Percentiles rank a stretch among this genome's conserved stretches.
phyloP scores from a whole-genome alignment of 1,140 invertebrate genomes.

The Drosophila eugracilis region DNA sequence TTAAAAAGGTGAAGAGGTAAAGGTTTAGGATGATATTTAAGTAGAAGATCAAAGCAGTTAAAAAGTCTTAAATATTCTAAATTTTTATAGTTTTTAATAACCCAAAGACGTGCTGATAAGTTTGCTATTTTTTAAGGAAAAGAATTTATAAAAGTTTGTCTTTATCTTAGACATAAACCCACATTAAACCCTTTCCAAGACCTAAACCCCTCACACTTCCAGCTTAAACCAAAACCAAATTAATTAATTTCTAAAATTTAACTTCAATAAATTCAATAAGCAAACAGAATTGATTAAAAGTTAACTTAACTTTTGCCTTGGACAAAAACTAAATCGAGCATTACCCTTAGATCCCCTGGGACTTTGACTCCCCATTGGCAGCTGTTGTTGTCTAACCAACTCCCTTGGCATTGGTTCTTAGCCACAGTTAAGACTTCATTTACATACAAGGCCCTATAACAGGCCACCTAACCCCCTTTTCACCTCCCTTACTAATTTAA shows the following conservation, averaged over 20 bases:
- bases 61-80: too few species aligned
- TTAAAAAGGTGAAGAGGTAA: background rate
- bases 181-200: too few species aligned
- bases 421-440: conserved; percentile 26
- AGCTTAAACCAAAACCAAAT: background rate
- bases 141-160: too few species aligned
- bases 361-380: conserved; percentile 7
- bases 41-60: background rate
- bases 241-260: background rate
- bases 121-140: too few species aligned
- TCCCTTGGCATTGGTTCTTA: conserved; percentile 25
- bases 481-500: conserved; percentile 59
- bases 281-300: conserved; percentile 1
- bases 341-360: conserved; percentile 6
- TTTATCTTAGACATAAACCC: too few species aligned
- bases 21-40: background rate
- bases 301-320: background rate
- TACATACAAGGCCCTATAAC: conserved; percentile 43
- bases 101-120: too few species aligned
- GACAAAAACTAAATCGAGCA: background rate
- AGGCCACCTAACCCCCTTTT: too few species aligned
- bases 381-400: conserved; percentile 23
- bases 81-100: too few species aligned
- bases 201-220: background rate
- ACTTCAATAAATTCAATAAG: conserved; percentile 4